Evolutionary conservation across 2,888 invertebrate genomes (phyloP), one percentile per base, ranked within the genome.

Genomic region (Drosophila multiciliata): DNA sequence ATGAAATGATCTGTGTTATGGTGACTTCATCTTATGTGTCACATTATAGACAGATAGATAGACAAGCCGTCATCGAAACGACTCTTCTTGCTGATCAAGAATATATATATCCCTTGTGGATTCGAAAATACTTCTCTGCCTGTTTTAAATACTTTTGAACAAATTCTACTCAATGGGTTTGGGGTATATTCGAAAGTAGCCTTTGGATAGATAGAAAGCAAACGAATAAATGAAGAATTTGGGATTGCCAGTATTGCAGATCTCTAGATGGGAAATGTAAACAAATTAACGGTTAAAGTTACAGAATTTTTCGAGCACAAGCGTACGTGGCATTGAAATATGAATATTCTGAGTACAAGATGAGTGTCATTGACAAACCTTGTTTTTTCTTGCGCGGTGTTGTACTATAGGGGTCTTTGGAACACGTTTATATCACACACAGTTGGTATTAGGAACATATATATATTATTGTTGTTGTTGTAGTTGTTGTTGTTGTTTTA

Each of bases 321-420:
- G 61, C 58, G 48, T 49, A 32, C 11, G 12, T 62, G 55, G 40
- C 50, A 60, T 61, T 69, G 45, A 49, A 45, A 45, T n/a, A 80
- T 78, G 77, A 35, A 52, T 33, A 59, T 62, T 65, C 68, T 73
- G 73, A 73, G 48, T 48, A 68, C 54, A 72, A 53, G 53, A 72
- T 61, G 77, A 77, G 38, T 54, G 64, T 55, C 82, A 42, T 73
- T 65, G 83, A 92, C 91, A 91, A 91, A 91, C 91, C 91, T 91
- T 86, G 79, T 72, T 86, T 81, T 84, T 91, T 91, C 80, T 91
- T 91, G 78, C 91, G 91, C 75, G 91, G 92, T 90, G 92, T 92
- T 80, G 91, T 92, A 90, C 91, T 92, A 90, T 91, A 91, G 79
- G 91, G 91, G 90, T 91, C 91, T 91, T 91, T 91, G 83, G 82